Evolutionary conservation across 2,797 vertebrate species (phyloP), one percentile per base, ranked within the genome.

Genomic region (Nyctalus aviator): DNA sequence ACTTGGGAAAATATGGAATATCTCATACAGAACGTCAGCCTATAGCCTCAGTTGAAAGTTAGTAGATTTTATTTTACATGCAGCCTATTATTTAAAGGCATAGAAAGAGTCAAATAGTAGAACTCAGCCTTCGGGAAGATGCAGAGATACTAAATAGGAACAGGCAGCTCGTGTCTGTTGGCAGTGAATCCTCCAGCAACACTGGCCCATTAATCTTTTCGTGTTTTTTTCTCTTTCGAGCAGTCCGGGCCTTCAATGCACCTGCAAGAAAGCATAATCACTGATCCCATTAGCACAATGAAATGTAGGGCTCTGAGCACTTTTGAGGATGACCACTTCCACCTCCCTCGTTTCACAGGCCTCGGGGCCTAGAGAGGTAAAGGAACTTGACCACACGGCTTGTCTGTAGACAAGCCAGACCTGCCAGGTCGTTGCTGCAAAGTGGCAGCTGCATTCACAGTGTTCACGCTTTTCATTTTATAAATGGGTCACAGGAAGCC

Each of bases 1-100:
- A 90, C 69, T 85, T 96, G 83, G 84, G 85, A 93, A 94, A 91
- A 96, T 91, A 81, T 90, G 21, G 27, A 90, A 66, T 92, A 68
- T 73, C 81, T 93, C 66, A 44, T 84, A 88, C 59, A 94, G 88
- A 95, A 57, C 25, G 69, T 78, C 72, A 88, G 66, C 71, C 77
- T 76, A n/a, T 25, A 90, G 77, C 87, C 59, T 55, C 59, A 82
- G n/a, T 48, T 81, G 71, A 95, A 50, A 85, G 79, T 92, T 55
- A 78, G 6, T 79, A 88, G 95, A 84, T 79, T 88, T 93, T 88
- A 78, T 64, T 96, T 96, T 92, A 94, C 71, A 75, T 57, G 17
- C 69, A 90, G 69, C 50, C 41, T 88, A 6, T 77, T 77, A 57
- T 93, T 92, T 84, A 88, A 95, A 88, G 71, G 35, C 25, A 48